Evolutionary conservation across 2,888 invertebrate genomes (phyloP).

Genomic region (Carcina quercana): DNA sequence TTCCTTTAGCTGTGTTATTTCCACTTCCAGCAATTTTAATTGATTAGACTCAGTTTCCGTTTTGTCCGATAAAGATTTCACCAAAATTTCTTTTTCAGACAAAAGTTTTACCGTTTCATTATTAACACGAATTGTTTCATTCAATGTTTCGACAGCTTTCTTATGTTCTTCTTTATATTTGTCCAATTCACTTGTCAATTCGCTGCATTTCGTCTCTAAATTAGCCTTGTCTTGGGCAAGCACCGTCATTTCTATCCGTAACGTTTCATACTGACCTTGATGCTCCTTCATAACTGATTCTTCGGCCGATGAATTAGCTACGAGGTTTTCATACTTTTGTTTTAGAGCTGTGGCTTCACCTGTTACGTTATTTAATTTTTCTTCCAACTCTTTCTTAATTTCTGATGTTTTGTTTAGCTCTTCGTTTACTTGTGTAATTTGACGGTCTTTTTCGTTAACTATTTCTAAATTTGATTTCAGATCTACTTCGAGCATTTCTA

Average conservation of each 20-base stretch:
- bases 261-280: slow-evolving; percentile 41
- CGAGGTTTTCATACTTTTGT: slow-evolving; percentile 57
- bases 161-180: slow-evolving; percentile 41
- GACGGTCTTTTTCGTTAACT: slow-evolving; percentile 62
- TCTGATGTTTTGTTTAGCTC: slow-evolving; percentile 52
- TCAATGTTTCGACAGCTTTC: slow-evolving; percentile 33
- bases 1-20: slow-evolving; percentile 38
- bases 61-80: slow-evolving; percentile 45
- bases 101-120: slow-evolving; percentile 36
- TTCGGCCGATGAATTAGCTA: slow-evolving; percentile 56
- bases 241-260: slow-evolving; percentile 44
- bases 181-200: slow-evolving; percentile 34
- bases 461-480: slow-evolving; percentile 60
- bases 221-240: slow-evolving; percentile 47
- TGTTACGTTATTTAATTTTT: slow-evolving; percentile 48
- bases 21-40: slow-evolving; percentile 37
- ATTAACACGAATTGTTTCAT: slow-evolving; percentile 32
- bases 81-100: slow-evolving; percentile 43
- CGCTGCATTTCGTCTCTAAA: slow-evolving; percentile 42
- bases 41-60: slow-evolving; percentile 37
- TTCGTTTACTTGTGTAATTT: slow-evolving; percentile 50
- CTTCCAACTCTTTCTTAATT: slow-evolving; percentile 62
- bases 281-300: slow-evolving; percentile 57
- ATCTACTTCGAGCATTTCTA: slow-evolving; percentile 63
- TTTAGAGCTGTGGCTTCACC: slow-evolving; percentile 48